These are phyloP conservation scores for Odontomyia ornata DNA, from an alignment of 2,888 invertebrate species.

Conservation along the genomic window DNA sequence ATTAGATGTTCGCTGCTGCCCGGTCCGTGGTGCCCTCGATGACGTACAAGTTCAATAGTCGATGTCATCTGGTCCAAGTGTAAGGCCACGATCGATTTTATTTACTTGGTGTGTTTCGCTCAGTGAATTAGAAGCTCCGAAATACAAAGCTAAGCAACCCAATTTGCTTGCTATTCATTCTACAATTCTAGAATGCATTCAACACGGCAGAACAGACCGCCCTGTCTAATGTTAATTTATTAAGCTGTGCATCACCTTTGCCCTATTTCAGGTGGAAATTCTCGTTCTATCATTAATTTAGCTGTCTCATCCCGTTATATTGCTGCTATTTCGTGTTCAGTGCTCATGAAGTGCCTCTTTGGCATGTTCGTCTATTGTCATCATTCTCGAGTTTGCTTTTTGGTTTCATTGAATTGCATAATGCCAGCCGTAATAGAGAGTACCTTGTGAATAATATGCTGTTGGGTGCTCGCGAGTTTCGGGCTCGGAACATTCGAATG, in stretches of 20 bases:
- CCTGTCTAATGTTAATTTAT: not conserved
- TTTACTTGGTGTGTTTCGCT: not conserved
- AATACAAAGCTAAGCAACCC: not conserved
- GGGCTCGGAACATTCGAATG: not conserved
- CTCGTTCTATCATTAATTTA: conserved; percentile 1
- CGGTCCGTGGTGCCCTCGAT: conserved; percentile 4
- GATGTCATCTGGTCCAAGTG: conserved; percentile 21
- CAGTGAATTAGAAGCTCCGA: not conserved
- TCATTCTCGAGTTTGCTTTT: conserved; percentile 7
- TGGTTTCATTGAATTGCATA: conserved; percentile 15
- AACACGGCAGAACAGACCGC: not conserved
- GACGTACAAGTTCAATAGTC: conserved; percentile 28
- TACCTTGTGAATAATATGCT: not conserved
- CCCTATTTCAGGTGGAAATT: conserved; percentile 16
- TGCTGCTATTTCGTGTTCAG: not conserved
- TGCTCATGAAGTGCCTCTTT: not conserved
- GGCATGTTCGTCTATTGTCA: not conserved
- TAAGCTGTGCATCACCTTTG: conserved; percentile 3
- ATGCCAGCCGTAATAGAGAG: not conserved
- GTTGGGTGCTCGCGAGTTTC: not conserved
- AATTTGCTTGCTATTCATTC: no score
- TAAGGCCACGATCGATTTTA: conserved; percentile 24
- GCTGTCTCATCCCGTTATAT: conserved; percentile 25
- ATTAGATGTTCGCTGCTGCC: not conserved
- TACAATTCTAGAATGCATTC: no score